A percentile compares a stretch with the other conserved stretches of the same genome.
Evolutionary conservation across 1,140 invertebrate genomes (phyloP).

Genomic region (Drosophila chauvacae): DNA sequence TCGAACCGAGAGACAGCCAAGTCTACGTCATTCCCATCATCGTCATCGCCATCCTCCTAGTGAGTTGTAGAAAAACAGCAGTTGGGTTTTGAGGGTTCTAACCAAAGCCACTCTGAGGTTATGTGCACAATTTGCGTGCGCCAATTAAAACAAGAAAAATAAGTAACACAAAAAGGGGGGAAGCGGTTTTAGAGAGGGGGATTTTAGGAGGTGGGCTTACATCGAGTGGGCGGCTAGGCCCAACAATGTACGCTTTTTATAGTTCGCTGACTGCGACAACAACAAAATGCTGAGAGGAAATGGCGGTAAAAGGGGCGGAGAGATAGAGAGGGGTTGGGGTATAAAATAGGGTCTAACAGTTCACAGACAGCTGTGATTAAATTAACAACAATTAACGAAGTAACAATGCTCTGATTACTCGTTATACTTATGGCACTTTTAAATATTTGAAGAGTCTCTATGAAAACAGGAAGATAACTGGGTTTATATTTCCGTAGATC

Average conservation of each 20-base stretch:
- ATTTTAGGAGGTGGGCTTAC: neutral
- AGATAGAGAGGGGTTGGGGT: neutral
- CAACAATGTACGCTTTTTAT: constrained; percentile 69
- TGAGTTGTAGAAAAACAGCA: constrained; percentile 15
- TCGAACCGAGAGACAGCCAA: constrained; percentile 11
- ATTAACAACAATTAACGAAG: constrained; percentile 27
- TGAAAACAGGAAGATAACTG: too few relatives aligned
- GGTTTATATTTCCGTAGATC: neutral
- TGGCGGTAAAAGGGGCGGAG: constrained; percentile 4
- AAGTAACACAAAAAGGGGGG: constrained; percentile 1
- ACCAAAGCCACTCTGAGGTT: constrained; percentile 66
- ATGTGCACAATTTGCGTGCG: constrained; percentile 78
- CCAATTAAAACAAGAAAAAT: constrained; percentile 71
- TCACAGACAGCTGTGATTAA: constrained; percentile 31
- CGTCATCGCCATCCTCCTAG: neutral
- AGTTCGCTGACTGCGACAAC: constrained; percentile 68
- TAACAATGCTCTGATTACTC: constrained; percentile 31
- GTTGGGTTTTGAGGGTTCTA: constrained; percentile 30
- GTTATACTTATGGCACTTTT: constrained; percentile 10
- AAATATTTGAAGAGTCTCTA: neutral
- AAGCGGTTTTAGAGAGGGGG: neutral
- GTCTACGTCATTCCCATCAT: constrained; percentile 49
- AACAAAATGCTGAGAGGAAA: constrained; percentile 36
- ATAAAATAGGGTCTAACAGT: constrained; percentile 18
- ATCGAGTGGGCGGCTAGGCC: constrained; percentile 16